Base-by-base conservation (phyloP, 2,888 invertebrate genomes). In the Camptogramma bilineatum region DNA sequence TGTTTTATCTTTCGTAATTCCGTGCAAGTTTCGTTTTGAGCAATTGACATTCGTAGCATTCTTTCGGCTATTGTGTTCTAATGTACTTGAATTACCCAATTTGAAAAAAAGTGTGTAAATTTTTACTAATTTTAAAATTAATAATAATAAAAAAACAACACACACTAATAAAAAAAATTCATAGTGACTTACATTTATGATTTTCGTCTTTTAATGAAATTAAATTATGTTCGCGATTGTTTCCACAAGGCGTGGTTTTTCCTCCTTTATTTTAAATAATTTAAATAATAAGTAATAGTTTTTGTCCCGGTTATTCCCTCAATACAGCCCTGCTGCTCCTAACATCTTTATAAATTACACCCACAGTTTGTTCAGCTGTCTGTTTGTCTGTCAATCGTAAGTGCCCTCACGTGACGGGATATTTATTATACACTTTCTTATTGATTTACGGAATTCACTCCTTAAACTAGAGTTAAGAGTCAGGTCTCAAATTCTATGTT, bases 321-420 rank as follows among this genome's bases (percentile, higher is more conserved):
- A 52, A 5, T 54, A 52, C 67, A 42, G 0, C 58, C 67, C 74
- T 62, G 68, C n/a, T 9, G 48, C 42, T 58, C 31, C 60, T 58
- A 60, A 70, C 70, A 73, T 75, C 71, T 73, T 69, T 64, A 71
- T 73, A 72, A 68, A 64, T 50, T 57, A 64, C 42, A 65, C 44
- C 44, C 65, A 62, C 17, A 68, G 73, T 73, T 71, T 69, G 68
- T 69, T 62, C 68, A 75, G 71, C 72, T 73, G 73, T 70, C 66
- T 67, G 67, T 68, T 66, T 63, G 63, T 68, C 70, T 66, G 66
- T 64, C 62, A 66, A 60, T 62, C 60, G 58, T 53, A 54, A 71
- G 69, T 56, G 67, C 50, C 61, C 54, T 53, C 52, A 58, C 68
- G 62, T 62, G 70, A 69, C 64, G 64, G 63, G 60, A 62, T 66